A percentile compares a stretch with the other conserved stretches of the same genome.
Evolutionary conservation across 2,888 invertebrate species (phyloP).

Genomic region (Cephus rjabovi): DNA sequence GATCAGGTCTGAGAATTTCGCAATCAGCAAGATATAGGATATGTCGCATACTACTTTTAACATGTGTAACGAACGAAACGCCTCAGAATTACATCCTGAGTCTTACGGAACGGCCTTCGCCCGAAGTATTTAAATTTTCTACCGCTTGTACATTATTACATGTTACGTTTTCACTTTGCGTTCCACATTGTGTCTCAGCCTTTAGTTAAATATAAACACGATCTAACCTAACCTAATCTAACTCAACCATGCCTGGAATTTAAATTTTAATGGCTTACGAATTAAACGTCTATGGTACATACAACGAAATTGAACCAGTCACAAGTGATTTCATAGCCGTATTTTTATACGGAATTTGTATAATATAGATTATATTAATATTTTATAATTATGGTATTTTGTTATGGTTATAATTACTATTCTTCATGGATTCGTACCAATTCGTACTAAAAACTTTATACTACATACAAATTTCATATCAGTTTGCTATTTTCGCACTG

Average conservation of each 20-base stretch:
- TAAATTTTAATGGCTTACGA: too few species aligned
- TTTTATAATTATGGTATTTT: background rate
- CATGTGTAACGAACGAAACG: background rate
- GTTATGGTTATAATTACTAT: background rate
- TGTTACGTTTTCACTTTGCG: background rate
- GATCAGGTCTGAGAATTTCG: background rate
- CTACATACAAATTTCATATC: too few species aligned
- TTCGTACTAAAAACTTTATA: background rate
- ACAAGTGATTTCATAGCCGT: background rate
- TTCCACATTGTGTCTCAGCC: background rate
- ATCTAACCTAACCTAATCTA: too few species aligned
- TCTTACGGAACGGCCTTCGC: background rate
- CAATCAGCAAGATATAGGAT: background rate
- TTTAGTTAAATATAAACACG: too few species aligned
- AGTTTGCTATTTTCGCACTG: background rate
- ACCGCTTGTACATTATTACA: background rate
- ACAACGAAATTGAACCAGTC: background rate
- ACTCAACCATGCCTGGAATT: too few species aligned
- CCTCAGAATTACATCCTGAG: background rate
- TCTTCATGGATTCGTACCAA: background rate
- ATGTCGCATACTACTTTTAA: background rate
- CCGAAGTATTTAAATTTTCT: background rate
- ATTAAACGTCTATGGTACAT: background rate
- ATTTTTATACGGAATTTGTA: background rate
- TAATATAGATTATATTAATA: background rate